Conservation (phyloP, 2,888 invertebrate species). For the Microctonus brassicae region DNA sequence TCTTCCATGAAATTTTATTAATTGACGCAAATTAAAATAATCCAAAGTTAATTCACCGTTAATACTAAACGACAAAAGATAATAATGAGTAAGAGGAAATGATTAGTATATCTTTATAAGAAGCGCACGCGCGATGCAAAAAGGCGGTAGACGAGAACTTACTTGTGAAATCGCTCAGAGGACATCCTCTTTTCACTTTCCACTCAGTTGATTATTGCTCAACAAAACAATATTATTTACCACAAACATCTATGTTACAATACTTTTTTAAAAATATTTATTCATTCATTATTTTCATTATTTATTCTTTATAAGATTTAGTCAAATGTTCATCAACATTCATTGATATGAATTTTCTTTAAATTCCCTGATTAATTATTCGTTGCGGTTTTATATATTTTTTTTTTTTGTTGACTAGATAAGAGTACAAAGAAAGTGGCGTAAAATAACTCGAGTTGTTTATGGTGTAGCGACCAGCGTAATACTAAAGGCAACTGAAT, state of each 20-base stretch:
- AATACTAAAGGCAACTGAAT: slow-evolving; percentile 45
- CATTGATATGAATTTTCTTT: too few species aligned
- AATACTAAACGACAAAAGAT: neutral
- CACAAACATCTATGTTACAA: neutral
- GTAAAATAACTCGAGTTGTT: slow-evolving; percentile 3
- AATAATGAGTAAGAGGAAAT: neutral
- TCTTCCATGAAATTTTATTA: neutral
- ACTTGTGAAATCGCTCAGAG: slow-evolving; percentile 67
- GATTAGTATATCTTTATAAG: neutral
- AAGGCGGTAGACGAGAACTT: slow-evolving; percentile 48
- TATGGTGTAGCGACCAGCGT: slow-evolving; percentile 42
- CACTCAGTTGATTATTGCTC: slow-evolving; percentile 30
- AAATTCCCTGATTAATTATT: too few species aligned
- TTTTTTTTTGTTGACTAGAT: slow-evolving; percentile 7
- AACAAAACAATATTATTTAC: neutral
- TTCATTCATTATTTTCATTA: neutral
- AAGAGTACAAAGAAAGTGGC: slow-evolving; percentile 24
- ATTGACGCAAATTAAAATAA: neutral
- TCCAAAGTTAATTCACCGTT: neutral
- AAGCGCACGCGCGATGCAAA: slow-evolving; percentile 5
- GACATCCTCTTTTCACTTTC: slow-evolving; percentile 55
- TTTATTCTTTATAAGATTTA: neutral
- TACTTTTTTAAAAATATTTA: neutral
- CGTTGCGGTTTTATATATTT: too few species aligned
- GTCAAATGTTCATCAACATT: neutral